These are phyloP conservation scores for Parazoanthus darwini DNA, from an alignment of 92 coral and sea anemone genomes.

Conservation along the genomic window DNA sequence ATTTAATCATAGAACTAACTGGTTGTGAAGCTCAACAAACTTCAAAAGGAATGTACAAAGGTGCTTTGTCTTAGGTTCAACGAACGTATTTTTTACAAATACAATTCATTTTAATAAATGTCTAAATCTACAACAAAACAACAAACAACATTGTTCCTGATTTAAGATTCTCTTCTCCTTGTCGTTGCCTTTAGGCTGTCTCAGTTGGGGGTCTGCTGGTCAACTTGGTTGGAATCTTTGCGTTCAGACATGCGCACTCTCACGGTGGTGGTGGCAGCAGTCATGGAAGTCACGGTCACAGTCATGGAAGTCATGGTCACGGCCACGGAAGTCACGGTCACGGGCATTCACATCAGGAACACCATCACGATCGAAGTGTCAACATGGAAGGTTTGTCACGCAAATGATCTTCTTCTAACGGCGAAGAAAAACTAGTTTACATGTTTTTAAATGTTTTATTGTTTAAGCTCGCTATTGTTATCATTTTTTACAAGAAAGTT, in stretches of 20 bases:
- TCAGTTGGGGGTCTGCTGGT: constrained; percentile 93
- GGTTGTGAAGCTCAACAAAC: too few relatives aligned
- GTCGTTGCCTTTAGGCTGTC: constrained; percentile 62
- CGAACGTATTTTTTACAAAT: too few relatives aligned
- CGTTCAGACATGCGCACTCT: constrained; percentile 97
- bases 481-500: too few relatives aligned
- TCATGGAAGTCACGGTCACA: constrained; percentile 51
- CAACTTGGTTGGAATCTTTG: constrained; percentile 92
- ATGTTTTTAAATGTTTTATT: too few relatives aligned
- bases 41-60: too few relatives aligned
- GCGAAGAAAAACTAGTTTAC: not conserved
- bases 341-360: constrained; percentile 62
- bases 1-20: too few relatives aligned
- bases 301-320: constrained; percentile 69
- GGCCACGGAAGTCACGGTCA: constrained; percentile 62
- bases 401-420: not conserved
- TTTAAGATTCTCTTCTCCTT: not conserved
- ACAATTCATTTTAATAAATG: too few relatives aligned
- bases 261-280: constrained; percentile 63
- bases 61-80: not conserved
- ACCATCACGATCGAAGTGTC: constrained; percentile 86
- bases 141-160: not conserved
- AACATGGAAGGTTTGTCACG: constrained; percentile 90
- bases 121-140: too few relatives aligned
- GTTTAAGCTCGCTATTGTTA: too few relatives aligned